Base-by-base conservation (phyloP, 2,888 invertebrate genomes). In the Andrena minutula region DNA sequence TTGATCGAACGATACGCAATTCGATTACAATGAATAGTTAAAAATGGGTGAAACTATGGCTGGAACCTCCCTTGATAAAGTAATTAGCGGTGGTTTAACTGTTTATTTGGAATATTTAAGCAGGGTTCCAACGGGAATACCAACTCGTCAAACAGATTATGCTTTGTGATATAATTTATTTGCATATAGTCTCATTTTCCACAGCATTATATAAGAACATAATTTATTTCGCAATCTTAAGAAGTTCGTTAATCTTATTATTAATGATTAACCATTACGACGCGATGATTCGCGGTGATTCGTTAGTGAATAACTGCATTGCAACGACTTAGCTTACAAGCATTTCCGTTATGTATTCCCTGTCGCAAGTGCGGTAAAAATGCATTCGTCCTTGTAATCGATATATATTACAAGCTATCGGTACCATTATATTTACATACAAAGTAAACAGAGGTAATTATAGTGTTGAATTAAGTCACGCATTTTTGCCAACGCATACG, bases 141-240 rank as follows among this genome's bases (percentile, higher is more conserved):
- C 20, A 12, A 0, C 26, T 64, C 26, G 0, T 6, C 12, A 26
- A 75, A 70, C 26, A 75, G 20, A 32, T 66, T 76, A 66, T 20
- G 75, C 75, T 74, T 85, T 82, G 81, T 83, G 56, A 79, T 84
- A 83, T 75, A 83, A 82, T 89, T 89, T 89, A 89, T 89, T 89
- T 84, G 68, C 83, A 82, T 76, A 79, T 83, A 83, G 84, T 85
- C 77, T 88, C 76, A 73, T 81, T 88, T 86, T 81, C 65, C 84
- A 89, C 75, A 87, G 75, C 79, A 84, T 85, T 80, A 83, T 87
- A 86, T 84, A 88, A 87, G 85, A 86, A 87, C 83, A 87, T 87
- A 88, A 84, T 85, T 85, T 82, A 68, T 49, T 75, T 85, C 51
- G 63, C 80, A 80, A 85, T 84, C 70, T 82, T 83, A 83, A 69